phyloP scores from a whole-genome alignment of 1,140 invertebrate genomes.

The Hydropsyche tenuis region DNA sequence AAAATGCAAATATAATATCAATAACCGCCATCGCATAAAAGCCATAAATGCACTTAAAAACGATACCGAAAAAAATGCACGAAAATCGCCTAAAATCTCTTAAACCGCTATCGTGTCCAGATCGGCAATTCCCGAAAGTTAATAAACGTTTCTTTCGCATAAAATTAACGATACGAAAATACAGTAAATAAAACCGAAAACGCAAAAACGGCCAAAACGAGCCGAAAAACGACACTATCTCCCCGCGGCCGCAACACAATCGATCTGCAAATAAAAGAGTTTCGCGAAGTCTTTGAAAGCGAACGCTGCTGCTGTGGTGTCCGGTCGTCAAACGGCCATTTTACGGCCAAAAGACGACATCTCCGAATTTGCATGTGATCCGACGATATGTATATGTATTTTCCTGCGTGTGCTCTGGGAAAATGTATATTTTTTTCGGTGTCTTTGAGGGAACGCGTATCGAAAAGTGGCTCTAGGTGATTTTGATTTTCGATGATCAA shows the following conservation, averaged over 20 bases:
- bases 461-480: no score
- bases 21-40: no score
- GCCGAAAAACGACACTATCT: no score
- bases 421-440: neutral
- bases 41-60: no score
- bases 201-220: no score
- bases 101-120: no score
- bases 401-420: no score
- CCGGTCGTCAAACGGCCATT: slow-evolving; percentile 44
- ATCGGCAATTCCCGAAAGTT: neutral
- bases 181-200: slow-evolving; percentile 5
- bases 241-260: no score
- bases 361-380: slow-evolving; percentile 46
- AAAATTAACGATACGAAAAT: slow-evolving; percentile 24
- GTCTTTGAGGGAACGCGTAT: no score
- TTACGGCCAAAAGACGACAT: slow-evolving; percentile 42
- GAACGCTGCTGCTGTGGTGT: neutral
- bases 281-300: neutral
- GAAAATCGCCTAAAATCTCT: neutral
- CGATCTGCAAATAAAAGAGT: no score
- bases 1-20: no score
- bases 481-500: no score
- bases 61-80: neutral
- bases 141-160: slow-evolving; percentile 20
- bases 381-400: slow-evolving; percentile 7